Evolutionary conservation across 1,140 invertebrate genomes (phyloP).

Genomic region (Cyphomyrmex costatus): DNA sequence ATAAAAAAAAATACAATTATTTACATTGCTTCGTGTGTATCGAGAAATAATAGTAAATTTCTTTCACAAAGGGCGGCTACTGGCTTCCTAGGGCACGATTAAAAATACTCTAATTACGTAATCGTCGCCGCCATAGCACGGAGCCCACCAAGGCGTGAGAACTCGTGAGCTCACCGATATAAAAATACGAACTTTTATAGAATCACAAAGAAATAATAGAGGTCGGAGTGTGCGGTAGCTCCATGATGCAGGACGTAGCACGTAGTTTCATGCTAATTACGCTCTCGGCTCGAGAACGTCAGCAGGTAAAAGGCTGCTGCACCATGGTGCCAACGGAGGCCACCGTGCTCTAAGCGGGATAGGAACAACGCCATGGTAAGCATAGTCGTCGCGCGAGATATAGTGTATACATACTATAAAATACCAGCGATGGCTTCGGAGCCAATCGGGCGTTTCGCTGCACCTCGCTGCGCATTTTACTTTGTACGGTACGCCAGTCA

Average conservation of each 20-base stretch:
- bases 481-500: constrained; percentile 74
- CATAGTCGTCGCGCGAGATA: constrained; percentile 58
- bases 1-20: neutral
- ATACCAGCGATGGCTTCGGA: constrained; percentile 71
- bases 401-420: constrained; percentile 67
- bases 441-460: constrained; percentile 78
- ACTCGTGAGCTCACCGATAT: constrained; percentile 56
- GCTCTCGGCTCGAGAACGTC: constrained; percentile 17
- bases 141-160: constrained; percentile 21
- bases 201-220: constrained; percentile 62
- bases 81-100: constrained; percentile 50
- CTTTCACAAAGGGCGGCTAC: constrained; percentile 50
- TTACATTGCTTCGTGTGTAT: neutral
- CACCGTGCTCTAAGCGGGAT: constrained; percentile 20
- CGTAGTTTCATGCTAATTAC: constrained; percentile 59
- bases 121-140: constrained; percentile 36
- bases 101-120: constrained; percentile 60
- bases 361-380: constrained; percentile 17
- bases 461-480: constrained; percentile 81
- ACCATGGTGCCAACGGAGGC: constrained; percentile 28
- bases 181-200: constrained; percentile 60
- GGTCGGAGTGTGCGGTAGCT: constrained; percentile 55
- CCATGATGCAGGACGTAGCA: constrained; percentile 28
- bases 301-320: constrained; percentile 67
- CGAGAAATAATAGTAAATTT: constrained; percentile 10